Conservation (phyloP, 2,888 invertebrate genomes). For the Eueremaeus valkanovi region DNA sequence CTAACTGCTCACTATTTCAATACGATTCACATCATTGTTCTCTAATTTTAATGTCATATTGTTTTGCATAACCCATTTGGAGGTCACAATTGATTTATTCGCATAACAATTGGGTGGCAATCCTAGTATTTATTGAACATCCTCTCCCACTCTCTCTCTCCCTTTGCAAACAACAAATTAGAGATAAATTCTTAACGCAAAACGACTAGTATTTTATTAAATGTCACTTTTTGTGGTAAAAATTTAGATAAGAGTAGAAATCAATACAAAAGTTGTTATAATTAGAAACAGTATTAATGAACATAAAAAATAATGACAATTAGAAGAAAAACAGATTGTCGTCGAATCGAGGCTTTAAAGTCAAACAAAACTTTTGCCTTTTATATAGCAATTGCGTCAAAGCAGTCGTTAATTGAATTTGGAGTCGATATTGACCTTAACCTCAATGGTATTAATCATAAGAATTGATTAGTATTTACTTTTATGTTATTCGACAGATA, state of each 20-base stretch:
- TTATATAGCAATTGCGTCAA: too few species aligned
- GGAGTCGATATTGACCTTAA: background rate
- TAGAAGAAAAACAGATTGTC: too few species aligned
- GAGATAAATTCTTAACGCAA: background rate
- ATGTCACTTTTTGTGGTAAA: background rate
- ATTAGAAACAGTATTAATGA: background rate
- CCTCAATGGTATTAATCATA: background rate
- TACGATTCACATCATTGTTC: background rate
- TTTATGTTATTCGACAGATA: background rate
- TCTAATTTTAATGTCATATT: background rate
- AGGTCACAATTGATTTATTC: background rate
- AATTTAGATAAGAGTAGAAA: background rate
- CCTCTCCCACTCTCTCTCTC: background rate
- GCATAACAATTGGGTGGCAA: background rate
- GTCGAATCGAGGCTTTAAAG: too few species aligned
- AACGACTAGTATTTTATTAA: constrained; percentile 22
- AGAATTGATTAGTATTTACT: background rate
- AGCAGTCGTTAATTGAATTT: too few species aligned
- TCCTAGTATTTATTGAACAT: background rate
- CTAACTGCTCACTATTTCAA: background rate
- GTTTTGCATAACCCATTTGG: constrained; percentile 4
- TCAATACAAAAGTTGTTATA: background rate
- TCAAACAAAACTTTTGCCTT: too few species aligned
- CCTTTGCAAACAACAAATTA: background rate
- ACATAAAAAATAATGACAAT: too few species aligned